Percentiles rank a stretch among this genome's conserved stretches.
These are phyloP conservation scores for Lasioglossum figueresi DNA, from an alignment of 2,888 invertebrate species.

Conservation along the genomic window DNA sequence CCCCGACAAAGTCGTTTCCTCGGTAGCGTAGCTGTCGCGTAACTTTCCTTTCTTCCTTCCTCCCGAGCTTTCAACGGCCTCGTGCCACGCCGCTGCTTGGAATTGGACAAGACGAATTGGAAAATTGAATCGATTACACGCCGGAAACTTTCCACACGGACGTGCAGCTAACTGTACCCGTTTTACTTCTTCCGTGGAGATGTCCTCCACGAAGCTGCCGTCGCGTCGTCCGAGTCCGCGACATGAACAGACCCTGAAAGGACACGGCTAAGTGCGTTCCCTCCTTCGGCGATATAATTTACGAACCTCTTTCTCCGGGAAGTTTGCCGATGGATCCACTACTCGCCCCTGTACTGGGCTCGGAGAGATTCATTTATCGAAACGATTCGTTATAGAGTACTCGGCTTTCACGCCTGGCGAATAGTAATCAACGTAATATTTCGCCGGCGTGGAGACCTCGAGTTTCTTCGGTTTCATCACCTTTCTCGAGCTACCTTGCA, in stretches of 20 bases:
- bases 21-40: conserved; percentile 7
- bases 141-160: conserved; percentile 11
- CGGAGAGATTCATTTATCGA: background rate
- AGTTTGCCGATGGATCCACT: background rate
- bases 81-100: background rate
- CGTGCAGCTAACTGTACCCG: background rate
- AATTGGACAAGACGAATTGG: conserved; percentile 47
- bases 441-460: background rate
- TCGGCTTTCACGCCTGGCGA: background rate
- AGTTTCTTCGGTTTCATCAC: background rate
- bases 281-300: background rate
- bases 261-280: conserved; percentile 9
- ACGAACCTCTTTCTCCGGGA: background rate
- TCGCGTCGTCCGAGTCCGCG: background rate
- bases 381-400: conserved; percentile 1
- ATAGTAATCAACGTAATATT: background rate
- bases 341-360: background rate
- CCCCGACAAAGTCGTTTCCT: conserved; percentile 45
- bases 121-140: conserved; percentile 42
- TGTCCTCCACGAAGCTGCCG: background rate
- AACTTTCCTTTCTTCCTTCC: conserved; percentile 45
- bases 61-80: conserved; percentile 23
- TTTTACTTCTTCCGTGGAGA: background rate
- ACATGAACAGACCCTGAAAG: background rate
- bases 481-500: background rate